Percentiles rank a stretch among this genome's conserved stretches.
Conservation (phyloP, 2,113 vertebrate species). For the Carassius gibelio region DNA sequence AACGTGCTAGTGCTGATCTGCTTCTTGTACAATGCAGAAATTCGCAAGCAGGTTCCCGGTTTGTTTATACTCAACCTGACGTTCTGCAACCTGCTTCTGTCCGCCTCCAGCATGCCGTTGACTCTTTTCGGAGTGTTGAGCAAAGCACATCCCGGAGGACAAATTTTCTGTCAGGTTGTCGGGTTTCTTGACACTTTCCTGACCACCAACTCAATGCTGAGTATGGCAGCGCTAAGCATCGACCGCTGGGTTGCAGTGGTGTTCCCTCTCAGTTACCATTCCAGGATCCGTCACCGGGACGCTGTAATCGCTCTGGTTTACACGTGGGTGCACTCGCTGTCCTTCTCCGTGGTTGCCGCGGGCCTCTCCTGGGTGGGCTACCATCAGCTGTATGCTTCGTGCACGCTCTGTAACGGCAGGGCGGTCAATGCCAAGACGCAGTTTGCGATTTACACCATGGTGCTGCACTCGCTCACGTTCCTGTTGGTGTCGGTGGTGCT, state of each 20-base stretch:
- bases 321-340: slow-evolving; percentile 93
- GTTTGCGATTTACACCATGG: slow-evolving; percentile 86
- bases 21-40: slow-evolving; percentile 89
- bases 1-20: slow-evolving; percentile 97
- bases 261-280: slow-evolving; percentile 94
- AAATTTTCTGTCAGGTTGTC: slow-evolving; percentile 81
- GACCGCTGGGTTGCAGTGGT: slow-evolving; percentile 97
- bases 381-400: slow-evolving; percentile 92
- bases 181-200: slow-evolving; percentile 97
- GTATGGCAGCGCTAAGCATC: slow-evolving; percentile 96
- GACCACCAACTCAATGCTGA: slow-evolving; percentile 94
- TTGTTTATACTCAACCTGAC: slow-evolving; percentile 98
- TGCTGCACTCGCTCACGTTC: slow-evolving; percentile 91
- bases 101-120: slow-evolving; percentile 93
- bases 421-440: slow-evolving; percentile 78
- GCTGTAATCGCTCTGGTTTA: slow-evolving; percentile 90
- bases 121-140: slow-evolving; percentile 89
- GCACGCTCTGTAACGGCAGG: slow-evolving; percentile 84
- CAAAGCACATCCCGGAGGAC: slow-evolving; percentile 75
- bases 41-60: slow-evolving; percentile 92
- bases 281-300: slow-evolving; percentile 90
- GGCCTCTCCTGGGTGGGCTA: slow-evolving; percentile 94
- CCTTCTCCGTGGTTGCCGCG: slow-evolving; percentile 86
- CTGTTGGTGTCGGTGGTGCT: slow-evolving; percentile 89
- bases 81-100: slow-evolving; percentile 94